phyloP scores from a whole-genome alignment of 2,888 invertebrate genomes.

The Trichopoda pennipes region DNA sequence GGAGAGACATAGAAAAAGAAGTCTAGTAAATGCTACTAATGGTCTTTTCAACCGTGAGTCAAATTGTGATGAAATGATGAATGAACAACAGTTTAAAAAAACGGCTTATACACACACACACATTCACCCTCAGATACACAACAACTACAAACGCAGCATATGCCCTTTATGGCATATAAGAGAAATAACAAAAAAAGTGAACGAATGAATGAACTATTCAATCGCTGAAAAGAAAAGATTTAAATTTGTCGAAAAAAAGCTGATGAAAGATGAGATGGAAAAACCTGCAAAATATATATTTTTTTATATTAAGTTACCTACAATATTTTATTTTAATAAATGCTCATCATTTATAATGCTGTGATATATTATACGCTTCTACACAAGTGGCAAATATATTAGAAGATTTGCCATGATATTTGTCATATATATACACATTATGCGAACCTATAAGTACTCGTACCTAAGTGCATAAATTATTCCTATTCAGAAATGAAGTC shows the following conservation, averaged over 20 bases:
- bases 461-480: too few species aligned
- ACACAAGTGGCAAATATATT: too few species aligned
- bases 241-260: conserved; percentile 41
- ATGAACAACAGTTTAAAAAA: conserved; percentile 39
- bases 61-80: conserved; percentile 64
- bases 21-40: conserved; percentile 56
- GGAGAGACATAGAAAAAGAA: conserved; percentile 3
- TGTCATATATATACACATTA: too few species aligned
- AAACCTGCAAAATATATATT: not conserved
- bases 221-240: conserved; percentile 36
- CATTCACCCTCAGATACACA: not conserved
- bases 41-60: conserved; percentile 58
- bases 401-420: too few species aligned
- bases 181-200: conserved; percentile 31
- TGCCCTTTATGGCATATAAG: conserved; percentile 31
- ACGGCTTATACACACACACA: not conserved
- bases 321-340: too few species aligned
- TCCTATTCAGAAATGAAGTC: too few species aligned
- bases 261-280: not conserved
- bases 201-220: conserved; percentile 37
- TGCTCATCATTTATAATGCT: too few species aligned
- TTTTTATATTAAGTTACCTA: too few species aligned
- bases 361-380: too few species aligned
- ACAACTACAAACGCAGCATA: conserved; percentile 1
- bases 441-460: too few species aligned